A percentile compares a stretch with the other conserved stretches of the same genome.
Evolutionary conservation across 2,797 vertebrate genomes (phyloP).

Genomic region (Sitta carolinensis): DNA sequence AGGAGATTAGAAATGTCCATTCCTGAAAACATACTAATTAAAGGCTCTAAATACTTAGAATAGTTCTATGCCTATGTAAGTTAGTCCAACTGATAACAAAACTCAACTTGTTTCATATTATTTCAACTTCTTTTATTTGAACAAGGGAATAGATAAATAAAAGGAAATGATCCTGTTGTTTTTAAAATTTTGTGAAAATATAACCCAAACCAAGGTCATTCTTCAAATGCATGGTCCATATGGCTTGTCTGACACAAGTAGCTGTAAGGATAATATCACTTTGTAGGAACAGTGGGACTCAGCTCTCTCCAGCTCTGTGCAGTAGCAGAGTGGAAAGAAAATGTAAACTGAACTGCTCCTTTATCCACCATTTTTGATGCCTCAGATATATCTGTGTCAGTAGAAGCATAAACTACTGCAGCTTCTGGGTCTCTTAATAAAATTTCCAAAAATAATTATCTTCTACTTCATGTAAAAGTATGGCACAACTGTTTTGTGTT

Average conservation of each 20-base stretch:
- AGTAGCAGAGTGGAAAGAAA: slow-evolving; percentile 50
- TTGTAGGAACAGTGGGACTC: slow-evolving; percentile 31
- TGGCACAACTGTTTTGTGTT: neutral
- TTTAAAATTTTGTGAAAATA: slow-evolving; percentile 57
- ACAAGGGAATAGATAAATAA: slow-evolving; percentile 63
- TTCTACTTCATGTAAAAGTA: neutral
- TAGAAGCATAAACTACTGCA: neutral
- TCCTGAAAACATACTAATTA: slow-evolving; percentile 75
- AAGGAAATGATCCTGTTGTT: slow-evolving; percentile 40
- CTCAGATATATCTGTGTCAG: neutral
- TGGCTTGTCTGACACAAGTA: slow-evolving; percentile 42
- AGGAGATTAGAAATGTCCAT: slow-evolving; percentile 64
- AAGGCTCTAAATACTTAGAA: slow-evolving; percentile 72
- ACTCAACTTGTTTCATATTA: slow-evolving; percentile 66
- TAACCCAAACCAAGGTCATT: slow-evolving; percentile 42
- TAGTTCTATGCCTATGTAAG: slow-evolving; percentile 69
- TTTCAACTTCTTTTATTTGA: slow-evolving; percentile 70
- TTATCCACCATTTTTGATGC: slow-evolving; percentile 21
- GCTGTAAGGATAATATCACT: slow-evolving; percentile 53
- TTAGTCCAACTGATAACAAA: slow-evolving; percentile 68
- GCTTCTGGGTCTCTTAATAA: slow-evolving; percentile 16
- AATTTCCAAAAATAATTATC: slow-evolving; percentile 26
- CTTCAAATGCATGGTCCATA: slow-evolving; percentile 44
- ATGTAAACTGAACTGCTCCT: slow-evolving; percentile 8
- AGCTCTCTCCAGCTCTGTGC: neutral